Evolutionary conservation across 2,113 vertebrate species (phyloP).

Genomic region (Bubalus kerabau): DNA sequence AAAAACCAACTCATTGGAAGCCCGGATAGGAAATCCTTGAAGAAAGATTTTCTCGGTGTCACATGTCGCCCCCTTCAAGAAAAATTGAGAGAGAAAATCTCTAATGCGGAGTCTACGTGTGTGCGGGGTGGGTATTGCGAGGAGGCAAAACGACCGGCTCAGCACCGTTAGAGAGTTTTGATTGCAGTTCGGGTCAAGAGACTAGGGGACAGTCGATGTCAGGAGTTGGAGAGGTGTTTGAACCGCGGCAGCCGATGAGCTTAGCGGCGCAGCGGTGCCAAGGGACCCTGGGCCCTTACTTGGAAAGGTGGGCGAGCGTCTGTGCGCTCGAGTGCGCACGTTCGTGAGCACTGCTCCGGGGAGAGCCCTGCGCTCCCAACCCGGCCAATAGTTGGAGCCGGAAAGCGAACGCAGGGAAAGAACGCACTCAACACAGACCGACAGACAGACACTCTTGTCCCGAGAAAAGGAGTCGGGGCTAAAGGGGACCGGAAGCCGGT

Average conservation of each 20-base stretch:
- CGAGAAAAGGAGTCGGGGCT: not conserved
- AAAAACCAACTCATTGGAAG: not conserved
- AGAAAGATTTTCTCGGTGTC: not conserved
- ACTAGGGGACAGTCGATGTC: not conserved
- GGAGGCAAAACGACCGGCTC: not conserved
- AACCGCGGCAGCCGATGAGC: not conserved
- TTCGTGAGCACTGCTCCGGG: not conserved
- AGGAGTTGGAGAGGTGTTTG: not conserved
- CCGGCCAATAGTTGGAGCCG: not conserved
- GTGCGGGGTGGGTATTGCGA: not conserved
- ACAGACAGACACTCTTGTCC: not conserved
- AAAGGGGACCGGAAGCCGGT: not conserved
- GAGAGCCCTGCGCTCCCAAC: not conserved
- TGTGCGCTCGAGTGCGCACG: not conserved
- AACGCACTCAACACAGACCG: not conserved
- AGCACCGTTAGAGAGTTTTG: fast-evolving
- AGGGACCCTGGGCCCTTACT: no score
- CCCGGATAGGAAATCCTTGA: not conserved
- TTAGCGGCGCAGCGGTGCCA: not conserved
- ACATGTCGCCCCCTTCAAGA: not conserved
- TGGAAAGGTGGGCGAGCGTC: not conserved
- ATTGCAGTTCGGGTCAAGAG: not conserved
- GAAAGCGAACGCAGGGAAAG: not conserved
- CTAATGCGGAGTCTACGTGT: not conserved
- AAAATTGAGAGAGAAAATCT: not conserved